Conservation (phyloP, 2,797 vertebrate species). For the Enteromius viviparus region DNA sequence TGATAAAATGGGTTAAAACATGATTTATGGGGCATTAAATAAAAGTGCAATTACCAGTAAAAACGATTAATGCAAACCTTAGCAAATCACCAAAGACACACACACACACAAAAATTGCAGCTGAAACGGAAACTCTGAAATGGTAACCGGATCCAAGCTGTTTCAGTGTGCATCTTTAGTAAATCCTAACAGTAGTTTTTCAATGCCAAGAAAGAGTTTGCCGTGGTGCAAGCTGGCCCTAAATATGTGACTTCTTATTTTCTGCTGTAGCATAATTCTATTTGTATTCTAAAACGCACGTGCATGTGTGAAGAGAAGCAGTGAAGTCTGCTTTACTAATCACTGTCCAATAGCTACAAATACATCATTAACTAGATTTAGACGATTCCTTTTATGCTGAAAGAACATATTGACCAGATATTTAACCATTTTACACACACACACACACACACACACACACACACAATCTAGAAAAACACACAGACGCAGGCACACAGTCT, state of each 20-base stretch:
- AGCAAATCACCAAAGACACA: background rate
- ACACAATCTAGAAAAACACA: conserved; percentile 39
- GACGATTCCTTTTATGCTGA: conserved; percentile 31
- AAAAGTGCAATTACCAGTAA: background rate
- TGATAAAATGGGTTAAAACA: background rate
- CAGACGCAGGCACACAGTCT: conserved; percentile 64
- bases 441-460: conserved; percentile 7
- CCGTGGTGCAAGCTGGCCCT: background rate
- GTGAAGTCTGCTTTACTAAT: conserved; percentile 46
- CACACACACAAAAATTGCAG: background rate
- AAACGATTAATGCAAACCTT: background rate
- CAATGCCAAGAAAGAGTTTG: background rate
- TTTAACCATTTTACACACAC: conserved; percentile 16
- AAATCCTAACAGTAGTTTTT: background rate
- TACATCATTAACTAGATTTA: conserved; percentile 34
- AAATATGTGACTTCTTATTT: conserved; percentile 58
- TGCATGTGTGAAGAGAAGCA: conserved; percentile 32
- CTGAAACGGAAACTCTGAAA: background rate
- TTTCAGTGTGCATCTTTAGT: background rate
- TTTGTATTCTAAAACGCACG: conserved; percentile 41
- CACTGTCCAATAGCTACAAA: conserved; percentile 40
- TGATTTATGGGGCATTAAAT: background rate
- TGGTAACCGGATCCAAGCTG: background rate
- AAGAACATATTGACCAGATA: conserved; percentile 32
- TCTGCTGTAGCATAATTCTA: conserved; percentile 47